Evolutionary conservation across 2,113 vertebrate genomes (phyloP).

Genomic region (Cyanoderma ruficeps): DNA sequence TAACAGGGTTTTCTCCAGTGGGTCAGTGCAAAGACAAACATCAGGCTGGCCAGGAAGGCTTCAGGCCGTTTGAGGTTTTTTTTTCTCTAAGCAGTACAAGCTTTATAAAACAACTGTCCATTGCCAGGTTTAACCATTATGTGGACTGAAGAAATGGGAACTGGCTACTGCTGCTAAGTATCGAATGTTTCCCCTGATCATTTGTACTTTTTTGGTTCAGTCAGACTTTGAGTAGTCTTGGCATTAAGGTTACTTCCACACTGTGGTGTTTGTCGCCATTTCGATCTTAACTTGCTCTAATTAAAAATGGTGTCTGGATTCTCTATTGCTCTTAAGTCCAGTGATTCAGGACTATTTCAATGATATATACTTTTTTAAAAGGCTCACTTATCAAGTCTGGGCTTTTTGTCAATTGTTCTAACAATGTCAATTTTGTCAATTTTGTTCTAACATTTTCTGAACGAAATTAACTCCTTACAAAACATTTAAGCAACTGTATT

Average conservation of each 20-base stretch:
- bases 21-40: not conserved
- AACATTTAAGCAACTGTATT: not conserved
- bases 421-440: too few relatives aligned
- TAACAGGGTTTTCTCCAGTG: not conserved
- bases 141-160: not conserved
- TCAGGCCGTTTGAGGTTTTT: not conserved
- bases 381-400: not conserved
- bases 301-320: not conserved
- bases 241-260: not conserved
- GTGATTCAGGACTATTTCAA: not conserved
- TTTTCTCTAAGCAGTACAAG: not conserved
- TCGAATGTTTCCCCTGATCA: not conserved
- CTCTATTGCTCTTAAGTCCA: not conserved
- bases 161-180: not conserved
- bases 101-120: not conserved
- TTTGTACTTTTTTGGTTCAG: not conserved
- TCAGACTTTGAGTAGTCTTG: not conserved
- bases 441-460: not conserved
- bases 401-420: too few relatives aligned
- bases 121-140: not conserved
- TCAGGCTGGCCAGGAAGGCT: not conserved
- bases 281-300: not conserved
- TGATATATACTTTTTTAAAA: not conserved
- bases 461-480: not conserved
- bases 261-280: not conserved